phyloP scores from a whole-genome alignment of 2,797 vertebrate genomes.

The Pipistrellus kuhlii region DNA sequence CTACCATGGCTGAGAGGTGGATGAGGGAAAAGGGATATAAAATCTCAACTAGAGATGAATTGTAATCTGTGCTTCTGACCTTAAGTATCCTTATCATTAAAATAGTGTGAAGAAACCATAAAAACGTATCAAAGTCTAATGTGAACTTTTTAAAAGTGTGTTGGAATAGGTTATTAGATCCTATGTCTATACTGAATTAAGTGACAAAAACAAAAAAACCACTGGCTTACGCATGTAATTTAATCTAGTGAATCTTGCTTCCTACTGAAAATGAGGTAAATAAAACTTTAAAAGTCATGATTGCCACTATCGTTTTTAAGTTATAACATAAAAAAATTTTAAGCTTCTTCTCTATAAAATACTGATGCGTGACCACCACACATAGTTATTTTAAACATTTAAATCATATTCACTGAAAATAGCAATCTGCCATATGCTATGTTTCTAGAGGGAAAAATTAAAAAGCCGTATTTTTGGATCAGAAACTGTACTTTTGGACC shows the following conservation, averaged over 20 bases:
- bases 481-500: not conserved
- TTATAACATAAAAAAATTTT: not conserved
- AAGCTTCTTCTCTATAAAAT: conserved; percentile 19
- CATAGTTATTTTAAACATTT: not conserved
- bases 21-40: not conserved
- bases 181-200: not conserved
- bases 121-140: not conserved
- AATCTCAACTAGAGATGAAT: not conserved
- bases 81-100: not conserved
- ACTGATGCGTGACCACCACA: not conserved
- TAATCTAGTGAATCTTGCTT: not conserved
- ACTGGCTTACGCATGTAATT: not conserved
- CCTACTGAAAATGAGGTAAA: not conserved
- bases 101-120: not conserved
- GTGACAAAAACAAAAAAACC: not conserved
- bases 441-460: not conserved
- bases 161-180: not conserved
- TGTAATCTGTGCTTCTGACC: not conserved
- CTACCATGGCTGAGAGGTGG: accelerated
- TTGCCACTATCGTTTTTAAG: not conserved
- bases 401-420: conserved; percentile 22
- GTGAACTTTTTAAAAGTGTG: not conserved
- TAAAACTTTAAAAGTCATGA: not conserved
- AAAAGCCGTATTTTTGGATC: not conserved
- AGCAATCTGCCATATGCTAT: not conserved